Conservation (phyloP, 2,888 invertebrate species). For the Dryomyza anilis region DNA sequence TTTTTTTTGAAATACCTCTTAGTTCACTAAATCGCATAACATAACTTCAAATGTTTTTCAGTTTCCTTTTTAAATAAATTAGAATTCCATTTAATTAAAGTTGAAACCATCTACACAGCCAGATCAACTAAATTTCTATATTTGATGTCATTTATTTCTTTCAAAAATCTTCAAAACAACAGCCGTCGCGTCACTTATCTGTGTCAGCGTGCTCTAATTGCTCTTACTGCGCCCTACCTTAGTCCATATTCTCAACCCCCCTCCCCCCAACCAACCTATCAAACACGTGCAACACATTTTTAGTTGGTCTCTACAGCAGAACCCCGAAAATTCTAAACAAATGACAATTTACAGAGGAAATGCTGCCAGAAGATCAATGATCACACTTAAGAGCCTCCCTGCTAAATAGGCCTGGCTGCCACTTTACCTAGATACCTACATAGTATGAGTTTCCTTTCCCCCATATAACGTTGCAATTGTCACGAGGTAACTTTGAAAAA, state of each 20-base stretch:
- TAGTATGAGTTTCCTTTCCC: not conserved
- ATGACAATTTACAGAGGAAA: conserved; percentile 20
- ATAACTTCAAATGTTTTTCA: too few relatives aligned
- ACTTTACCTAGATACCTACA: not conserved
- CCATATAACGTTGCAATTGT: not conserved
- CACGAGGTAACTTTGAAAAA: not conserved
- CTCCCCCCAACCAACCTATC: not conserved
- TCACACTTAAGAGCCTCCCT: conserved; percentile 20
- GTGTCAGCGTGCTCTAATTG: not conserved
- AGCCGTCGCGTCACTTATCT: too few relatives aligned
- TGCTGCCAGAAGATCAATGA: conserved; percentile 28
- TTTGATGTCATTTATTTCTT: not conserved
- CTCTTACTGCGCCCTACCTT: too few relatives aligned
- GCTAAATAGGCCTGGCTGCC: not conserved
- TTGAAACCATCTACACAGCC: not conserved
- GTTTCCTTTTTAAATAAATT: too few relatives aligned
- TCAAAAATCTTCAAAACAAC: too few relatives aligned
- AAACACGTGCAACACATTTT: not conserved
- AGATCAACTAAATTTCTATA: not conserved
- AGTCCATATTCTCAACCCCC: too few relatives aligned
- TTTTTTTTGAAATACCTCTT: too few relatives aligned
- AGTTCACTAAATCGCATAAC: too few relatives aligned
- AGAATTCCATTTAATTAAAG: too few relatives aligned
- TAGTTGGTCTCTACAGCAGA: not conserved
- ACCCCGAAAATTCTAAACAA: conserved; percentile 5